phyloP scores from a whole-genome alignment of 1,140 invertebrate species.

The Formica exsecta region DNA sequence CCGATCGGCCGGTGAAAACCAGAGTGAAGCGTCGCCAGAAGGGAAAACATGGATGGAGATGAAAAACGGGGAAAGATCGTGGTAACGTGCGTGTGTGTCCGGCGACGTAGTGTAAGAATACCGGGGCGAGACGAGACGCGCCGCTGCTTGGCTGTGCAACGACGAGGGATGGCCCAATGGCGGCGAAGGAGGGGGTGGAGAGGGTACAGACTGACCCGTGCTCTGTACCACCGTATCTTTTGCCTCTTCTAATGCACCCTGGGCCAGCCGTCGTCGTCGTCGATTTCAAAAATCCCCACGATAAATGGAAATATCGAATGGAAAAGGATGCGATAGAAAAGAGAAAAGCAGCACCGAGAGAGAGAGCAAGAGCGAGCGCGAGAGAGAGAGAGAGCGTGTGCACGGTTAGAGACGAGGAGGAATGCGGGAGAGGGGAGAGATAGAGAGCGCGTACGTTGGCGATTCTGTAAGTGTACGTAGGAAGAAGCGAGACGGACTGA shows the following conservation, averaged over 20 bases:
- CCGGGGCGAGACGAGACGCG: conserved; percentile 64
- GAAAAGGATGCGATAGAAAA: not conserved
- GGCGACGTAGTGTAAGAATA: conserved; percentile 55
- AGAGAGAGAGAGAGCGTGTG: not conserved
- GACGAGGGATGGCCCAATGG: conserved; percentile 62
- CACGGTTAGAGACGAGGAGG: not conserved
- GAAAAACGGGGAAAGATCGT: conserved; percentile 15
- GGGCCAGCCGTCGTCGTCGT: conserved; percentile 42
- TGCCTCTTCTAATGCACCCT: conserved; percentile 49
- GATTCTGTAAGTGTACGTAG: conserved; percentile 5
- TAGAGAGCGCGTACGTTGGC: conserved; percentile 23
- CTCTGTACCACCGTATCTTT: conserved; percentile 35
- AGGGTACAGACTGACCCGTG: conserved; percentile 57
- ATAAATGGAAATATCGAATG: conserved; percentile 61
- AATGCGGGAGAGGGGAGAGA: conserved; percentile 30
- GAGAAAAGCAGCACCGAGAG: conserved; percentile 1
- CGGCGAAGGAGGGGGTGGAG: conserved; percentile 57
- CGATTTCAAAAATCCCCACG: conserved; percentile 28
- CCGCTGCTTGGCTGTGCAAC: conserved; percentile 32
- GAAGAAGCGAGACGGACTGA: conserved; percentile 30
- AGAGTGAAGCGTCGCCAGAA: conserved; percentile 59
- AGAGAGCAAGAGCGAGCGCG: conserved; percentile 4
- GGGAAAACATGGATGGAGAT: conserved; percentile 43
- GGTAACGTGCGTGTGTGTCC: conserved; percentile 39
- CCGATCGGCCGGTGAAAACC: conserved; percentile 64